These are phyloP conservation scores for Euzophera pinguis DNA, from an alignment of 2,888 invertebrate genomes.

Conservation along the genomic window DNA sequence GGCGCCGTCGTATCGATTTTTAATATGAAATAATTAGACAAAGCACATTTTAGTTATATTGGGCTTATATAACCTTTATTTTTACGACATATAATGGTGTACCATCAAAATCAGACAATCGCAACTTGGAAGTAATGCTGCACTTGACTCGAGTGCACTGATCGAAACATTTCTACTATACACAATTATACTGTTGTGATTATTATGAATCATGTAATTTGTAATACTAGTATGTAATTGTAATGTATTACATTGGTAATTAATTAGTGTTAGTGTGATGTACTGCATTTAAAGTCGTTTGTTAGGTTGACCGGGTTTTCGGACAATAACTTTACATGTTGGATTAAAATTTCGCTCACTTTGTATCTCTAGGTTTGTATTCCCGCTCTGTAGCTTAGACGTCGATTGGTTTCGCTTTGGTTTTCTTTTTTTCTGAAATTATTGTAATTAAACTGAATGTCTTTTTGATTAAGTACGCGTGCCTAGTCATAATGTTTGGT, in stretches of 20 bases:
- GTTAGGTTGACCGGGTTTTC: conserved; percentile 38
- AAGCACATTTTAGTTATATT: no score
- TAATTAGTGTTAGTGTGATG: conserved; percentile 49
- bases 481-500: no score
- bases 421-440: not conserved
- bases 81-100: no score
- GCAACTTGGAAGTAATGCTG: not conserved
- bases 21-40: no score
- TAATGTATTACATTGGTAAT: conserved; percentile 49
- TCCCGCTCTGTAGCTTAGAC: not conserved
- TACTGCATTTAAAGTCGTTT: conserved; percentile 69
- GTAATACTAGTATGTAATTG: conserved; percentile 56
- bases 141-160: conserved; percentile 19
- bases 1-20: no score
- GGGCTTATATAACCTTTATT: no score
- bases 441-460: no score
- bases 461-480: no score
- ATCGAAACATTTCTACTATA: conserved; percentile 33
- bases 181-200: conserved; percentile 57
- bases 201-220: conserved; percentile 54
- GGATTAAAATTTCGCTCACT: conserved; percentile 11
- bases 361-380: not conserved
- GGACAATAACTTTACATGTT: conserved; percentile 18
- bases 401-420: not conserved
- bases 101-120: not conserved